A percentile compares a stretch with the other conserved stretches of the same genome.
Conservation (phyloP, 2,113 vertebrate genomes). For the Corythornis cristatus region DNA sequence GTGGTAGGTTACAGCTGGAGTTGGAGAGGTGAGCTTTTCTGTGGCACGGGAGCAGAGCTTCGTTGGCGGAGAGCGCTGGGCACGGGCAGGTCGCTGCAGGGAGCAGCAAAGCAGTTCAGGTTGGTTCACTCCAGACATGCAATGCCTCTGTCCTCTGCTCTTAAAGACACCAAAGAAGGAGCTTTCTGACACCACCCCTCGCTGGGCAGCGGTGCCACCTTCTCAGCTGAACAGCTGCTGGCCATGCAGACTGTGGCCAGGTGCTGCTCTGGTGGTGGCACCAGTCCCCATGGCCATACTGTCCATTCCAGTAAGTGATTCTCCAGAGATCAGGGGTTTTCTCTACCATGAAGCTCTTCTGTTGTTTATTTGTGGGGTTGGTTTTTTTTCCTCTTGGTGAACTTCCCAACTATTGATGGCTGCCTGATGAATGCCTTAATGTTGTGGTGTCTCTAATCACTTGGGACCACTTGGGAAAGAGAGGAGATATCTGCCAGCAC, state of each 20-base stretch:
- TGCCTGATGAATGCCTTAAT: neutral
- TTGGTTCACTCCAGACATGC: fast-evolving
- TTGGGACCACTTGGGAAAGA: neutral
- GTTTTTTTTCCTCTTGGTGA: neutral
- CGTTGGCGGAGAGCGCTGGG: neutral
- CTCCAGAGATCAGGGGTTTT: neutral
- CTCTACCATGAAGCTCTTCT: neutral
- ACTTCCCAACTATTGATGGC: neutral
- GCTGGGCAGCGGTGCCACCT: fast-evolving
- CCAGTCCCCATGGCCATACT: fast-evolving
- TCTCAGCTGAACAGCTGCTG: fast-evolving
- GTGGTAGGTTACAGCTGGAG: fast-evolving
- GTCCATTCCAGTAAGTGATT: fast-evolving
- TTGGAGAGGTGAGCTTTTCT: fast-evolving
- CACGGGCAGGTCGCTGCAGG: fast-evolving
- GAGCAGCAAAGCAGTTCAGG: fast-evolving
- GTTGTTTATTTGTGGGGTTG: too few relatives aligned
- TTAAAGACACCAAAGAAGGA: neutral
- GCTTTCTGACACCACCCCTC: neutral
- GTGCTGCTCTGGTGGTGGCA: neutral
- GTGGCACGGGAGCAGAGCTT: neutral
- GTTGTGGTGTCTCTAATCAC: neutral
- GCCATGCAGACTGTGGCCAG: fast-evolving
- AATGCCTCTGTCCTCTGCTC: neutral
- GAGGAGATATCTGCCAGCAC: neutral